Percentiles rank a stretch among this genome's conserved stretches.
phyloP scores from a whole-genome alignment of 23 tunicate species.

The Botrylloides violaceus region DNA sequence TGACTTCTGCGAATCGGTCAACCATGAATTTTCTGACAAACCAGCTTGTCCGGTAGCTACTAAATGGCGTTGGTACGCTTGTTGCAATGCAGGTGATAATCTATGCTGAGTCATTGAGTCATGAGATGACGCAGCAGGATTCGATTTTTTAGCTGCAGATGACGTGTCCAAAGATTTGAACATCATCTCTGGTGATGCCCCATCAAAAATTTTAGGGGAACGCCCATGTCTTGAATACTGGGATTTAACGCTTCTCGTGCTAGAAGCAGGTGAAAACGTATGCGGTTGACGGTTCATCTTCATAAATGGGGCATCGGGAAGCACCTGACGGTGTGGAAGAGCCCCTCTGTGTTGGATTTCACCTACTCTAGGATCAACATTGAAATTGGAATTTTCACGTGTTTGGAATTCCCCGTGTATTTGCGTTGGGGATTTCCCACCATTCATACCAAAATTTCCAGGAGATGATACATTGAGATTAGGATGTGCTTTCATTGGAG shows the following conservation, averaged over 20 bases:
- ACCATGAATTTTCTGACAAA: neutral
- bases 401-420: too few species aligned
- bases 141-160: neutral
- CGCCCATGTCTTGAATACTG: neutral
- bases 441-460: too few species aligned
- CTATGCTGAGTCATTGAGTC: neutral
- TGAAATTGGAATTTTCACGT: too few species aligned
- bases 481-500: too few species aligned
- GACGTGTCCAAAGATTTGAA: neutral
- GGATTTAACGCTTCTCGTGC: neutral
- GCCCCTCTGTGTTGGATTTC: too few species aligned
- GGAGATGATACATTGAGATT: too few species aligned
- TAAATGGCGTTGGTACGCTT: constrained; percentile 16
- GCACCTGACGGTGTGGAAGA: too few species aligned
- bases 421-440: too few species aligned
- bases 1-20: neutral
- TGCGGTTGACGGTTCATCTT: neutral
- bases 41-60: constrained; percentile 1
- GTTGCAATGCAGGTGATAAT: neutral
- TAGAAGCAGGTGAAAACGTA: neutral
- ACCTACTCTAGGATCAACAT: too few species aligned
- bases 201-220: neutral
- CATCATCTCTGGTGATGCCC: neutral
- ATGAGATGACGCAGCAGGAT: neutral
- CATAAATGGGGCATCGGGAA: neutral